phyloP scores from a whole-genome alignment of 35 echinoderm and acorn worm genomes.

The Lytechinus pictus region DNA sequence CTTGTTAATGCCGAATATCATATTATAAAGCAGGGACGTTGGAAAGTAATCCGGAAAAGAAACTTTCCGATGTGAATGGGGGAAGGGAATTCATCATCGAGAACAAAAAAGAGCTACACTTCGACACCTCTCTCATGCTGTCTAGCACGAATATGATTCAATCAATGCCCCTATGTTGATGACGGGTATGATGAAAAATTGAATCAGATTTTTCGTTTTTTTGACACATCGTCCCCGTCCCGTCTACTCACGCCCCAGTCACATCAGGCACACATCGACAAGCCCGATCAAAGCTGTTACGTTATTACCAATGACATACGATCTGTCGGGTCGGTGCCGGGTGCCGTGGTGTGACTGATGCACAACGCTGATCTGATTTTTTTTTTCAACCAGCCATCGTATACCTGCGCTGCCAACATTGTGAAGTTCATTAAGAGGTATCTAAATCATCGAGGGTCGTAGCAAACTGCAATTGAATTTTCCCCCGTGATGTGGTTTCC shows the following conservation, averaged over 20 bases:
- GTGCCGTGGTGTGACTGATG: too few relatives aligned
- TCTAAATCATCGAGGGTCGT: background rate
- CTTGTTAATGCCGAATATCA: background rate
- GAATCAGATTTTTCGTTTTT: background rate
- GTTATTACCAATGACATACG: too few relatives aligned
- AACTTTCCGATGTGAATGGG: background rate
- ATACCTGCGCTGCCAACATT: background rate
- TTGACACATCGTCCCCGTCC: background rate
- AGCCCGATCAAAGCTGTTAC: too few relatives aligned
- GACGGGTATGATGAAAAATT: background rate
- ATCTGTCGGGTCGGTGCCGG: too few relatives aligned
- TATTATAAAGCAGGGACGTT: background rate
- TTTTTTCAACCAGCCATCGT: background rate
- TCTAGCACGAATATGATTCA: slow-evolving; percentile 3
- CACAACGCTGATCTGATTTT: background rate
- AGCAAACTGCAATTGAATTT: background rate
- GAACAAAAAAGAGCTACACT: background rate
- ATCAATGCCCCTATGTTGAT: background rate
- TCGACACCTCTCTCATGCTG: background rate
- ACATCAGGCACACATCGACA: too few relatives aligned
- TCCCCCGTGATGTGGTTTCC: background rate
- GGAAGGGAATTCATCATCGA: background rate
- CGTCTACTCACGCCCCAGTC: background rate
- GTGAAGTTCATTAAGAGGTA: background rate
- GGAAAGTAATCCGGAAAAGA: background rate